phyloP scores from a whole-genome alignment of 1,140 invertebrate genomes.

The Caenorhabditis briggsae region DNA sequence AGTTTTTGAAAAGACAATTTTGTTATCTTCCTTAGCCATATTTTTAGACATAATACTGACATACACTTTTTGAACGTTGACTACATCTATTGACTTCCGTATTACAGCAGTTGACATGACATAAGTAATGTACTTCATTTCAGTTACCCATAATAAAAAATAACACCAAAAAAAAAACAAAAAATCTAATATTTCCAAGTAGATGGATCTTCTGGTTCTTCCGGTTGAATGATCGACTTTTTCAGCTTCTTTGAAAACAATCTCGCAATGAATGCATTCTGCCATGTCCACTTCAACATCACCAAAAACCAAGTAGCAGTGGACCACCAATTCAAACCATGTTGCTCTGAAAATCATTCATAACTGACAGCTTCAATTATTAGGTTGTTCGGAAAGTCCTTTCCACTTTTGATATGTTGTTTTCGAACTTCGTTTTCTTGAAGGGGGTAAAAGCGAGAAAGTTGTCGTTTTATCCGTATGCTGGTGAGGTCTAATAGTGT shows the following conservation, averaged over 20 bases:
- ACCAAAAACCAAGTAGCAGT: conserved; percentile 42
- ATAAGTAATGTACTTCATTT: no score
- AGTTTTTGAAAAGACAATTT: no score
- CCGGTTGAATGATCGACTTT: conserved; percentile 15
- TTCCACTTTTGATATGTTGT: no score
- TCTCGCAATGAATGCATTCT: conserved; percentile 19
- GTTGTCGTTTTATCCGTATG: no score
- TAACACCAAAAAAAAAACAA: background rate
- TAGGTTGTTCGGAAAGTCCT: background rate
- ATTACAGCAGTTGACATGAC: no score
- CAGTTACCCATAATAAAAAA: background rate
- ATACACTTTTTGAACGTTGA: no score
- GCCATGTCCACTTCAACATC: conserved; percentile 35
- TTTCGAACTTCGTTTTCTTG: no score
- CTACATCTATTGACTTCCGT: no score
- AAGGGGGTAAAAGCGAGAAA: no score
- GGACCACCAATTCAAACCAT: conserved; percentile 40
- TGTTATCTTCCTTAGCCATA: no score
- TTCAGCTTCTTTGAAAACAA: background rate
- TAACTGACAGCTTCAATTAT: background rate
- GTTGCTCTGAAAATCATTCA: background rate
- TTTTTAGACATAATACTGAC: no score
- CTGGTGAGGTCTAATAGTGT: no score
- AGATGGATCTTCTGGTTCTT: conserved; percentile 17
- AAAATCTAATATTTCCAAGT: conserved; percentile 17